phyloP scores from a whole-genome alignment of 2,888 invertebrate species.

The Acholoe squamosa region DNA sequence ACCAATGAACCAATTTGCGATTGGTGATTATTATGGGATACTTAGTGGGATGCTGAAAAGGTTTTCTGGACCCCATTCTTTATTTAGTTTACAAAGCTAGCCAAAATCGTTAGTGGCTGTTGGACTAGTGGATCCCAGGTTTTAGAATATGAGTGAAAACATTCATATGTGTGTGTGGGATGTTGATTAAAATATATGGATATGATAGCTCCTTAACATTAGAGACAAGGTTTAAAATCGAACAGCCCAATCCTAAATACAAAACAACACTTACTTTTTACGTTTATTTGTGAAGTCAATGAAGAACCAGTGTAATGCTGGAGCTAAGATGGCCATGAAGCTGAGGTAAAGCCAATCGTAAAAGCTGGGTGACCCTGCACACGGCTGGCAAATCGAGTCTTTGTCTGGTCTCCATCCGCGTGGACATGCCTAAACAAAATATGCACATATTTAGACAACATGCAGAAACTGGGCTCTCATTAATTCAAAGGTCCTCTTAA shows the following conservation, averaged over 20 bases:
- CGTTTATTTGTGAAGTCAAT: conserved; percentile 90
- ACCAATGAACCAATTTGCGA: no score
- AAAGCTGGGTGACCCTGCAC: conserved; percentile 89
- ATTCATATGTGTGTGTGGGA: no score
- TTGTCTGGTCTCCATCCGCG: conserved; percentile 87
- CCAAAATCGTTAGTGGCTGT: no score
- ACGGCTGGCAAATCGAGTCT: conserved; percentile 89
- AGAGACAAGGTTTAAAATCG: not conserved
- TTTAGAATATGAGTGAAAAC: no score
- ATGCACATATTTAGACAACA: not conserved
- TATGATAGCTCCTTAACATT: not conserved
- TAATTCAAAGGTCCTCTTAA: no score
- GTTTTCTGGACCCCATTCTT: no score
- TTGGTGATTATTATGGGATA: no score
- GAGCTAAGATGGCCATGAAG: conserved; percentile 94
- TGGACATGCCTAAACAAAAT: conserved; percentile 81
- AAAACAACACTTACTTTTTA: conserved; percentile 85
- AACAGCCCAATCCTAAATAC: not conserved
- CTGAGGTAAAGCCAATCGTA: conserved; percentile 97
- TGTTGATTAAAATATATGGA: no score
- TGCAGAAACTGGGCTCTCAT: no score
- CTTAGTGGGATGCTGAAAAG: no score
- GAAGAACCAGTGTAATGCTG: conserved; percentile 95
- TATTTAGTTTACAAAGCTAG: no score
- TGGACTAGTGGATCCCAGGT: no score